Conservation (phyloP, 1,140 invertebrate genomes). For the Thaumatotibia leucotreta region DNA sequence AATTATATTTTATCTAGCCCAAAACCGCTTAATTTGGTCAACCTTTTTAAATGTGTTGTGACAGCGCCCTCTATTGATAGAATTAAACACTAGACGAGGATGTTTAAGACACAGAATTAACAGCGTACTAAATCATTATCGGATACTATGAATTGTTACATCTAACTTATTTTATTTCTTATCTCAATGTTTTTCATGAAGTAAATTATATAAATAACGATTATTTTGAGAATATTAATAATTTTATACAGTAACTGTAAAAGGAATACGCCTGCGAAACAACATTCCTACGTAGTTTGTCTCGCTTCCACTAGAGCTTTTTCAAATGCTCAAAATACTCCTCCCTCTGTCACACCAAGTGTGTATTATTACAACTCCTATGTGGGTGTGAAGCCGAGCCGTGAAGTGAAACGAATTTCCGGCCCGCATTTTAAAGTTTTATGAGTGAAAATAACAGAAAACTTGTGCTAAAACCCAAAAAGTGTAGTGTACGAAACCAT, state of each 20-base stretch:
- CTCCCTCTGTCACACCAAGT: neutral
- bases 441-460: conserved; percentile 4
- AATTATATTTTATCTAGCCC: neutral
- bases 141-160: neutral
- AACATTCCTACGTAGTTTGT: neutral
- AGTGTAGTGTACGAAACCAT: neutral
- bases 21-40: neutral
- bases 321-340: neutral
- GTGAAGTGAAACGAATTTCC: conserved; percentile 14
- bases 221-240: neutral
- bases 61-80: neutral
- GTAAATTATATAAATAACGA: neutral
- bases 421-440: conserved; percentile 8
- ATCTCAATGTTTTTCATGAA: neutral
- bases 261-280: conserved; percentile 2
- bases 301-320: neutral
- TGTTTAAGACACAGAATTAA: neutral
- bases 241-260: conserved; percentile 3
- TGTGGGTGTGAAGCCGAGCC: conserved; percentile 20
- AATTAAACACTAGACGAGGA: neutral
- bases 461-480: neutral
- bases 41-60: neutral
- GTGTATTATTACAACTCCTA: conserved; percentile 3
- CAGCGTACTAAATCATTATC: neutral
- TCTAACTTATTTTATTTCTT: neutral